Evolutionary conservation across 2,888 invertebrate species (phyloP).

Genomic region (Herminia tarsipennalis): DNA sequence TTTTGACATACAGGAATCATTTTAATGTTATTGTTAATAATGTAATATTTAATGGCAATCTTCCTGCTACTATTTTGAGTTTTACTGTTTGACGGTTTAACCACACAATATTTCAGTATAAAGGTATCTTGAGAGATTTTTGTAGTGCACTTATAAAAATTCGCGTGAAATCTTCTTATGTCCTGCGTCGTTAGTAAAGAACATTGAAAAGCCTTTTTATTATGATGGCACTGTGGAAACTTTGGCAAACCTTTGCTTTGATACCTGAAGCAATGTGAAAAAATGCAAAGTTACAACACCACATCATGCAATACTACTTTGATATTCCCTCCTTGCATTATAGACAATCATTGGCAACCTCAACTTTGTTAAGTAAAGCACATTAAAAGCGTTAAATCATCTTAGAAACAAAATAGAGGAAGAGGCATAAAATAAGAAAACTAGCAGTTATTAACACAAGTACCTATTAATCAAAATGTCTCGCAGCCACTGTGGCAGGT

Average conservation of each 20-base stretch:
- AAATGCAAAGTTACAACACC: too few relatives aligned
- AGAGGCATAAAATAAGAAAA: too few relatives aligned
- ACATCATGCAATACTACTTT: too few relatives aligned
- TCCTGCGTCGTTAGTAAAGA: background rate
- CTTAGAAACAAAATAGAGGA: too few relatives aligned
- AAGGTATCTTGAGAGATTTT: background rate
- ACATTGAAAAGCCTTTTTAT: background rate
- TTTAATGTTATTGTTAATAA: background rate
- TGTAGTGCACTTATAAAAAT: too few relatives aligned
- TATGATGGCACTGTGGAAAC: background rate
- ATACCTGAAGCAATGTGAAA: background rate
- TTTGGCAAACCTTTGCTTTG: background rate
- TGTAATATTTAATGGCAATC: background rate
- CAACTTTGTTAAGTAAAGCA: too few relatives aligned
- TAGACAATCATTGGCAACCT: too few relatives aligned
- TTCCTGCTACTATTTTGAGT: background rate
- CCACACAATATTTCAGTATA: background rate
- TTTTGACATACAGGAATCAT: conserved; percentile 16
- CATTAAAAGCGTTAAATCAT: too few relatives aligned
- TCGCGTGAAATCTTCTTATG: background rate
- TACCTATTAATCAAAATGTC: too few relatives aligned
- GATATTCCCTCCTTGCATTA: too few relatives aligned
- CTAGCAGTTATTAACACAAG: too few relatives aligned
- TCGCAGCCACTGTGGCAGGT: too few relatives aligned
- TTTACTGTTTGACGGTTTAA: background rate